These are phyloP conservation scores for Platerodrilus igneus DNA, from an alignment of 2,888 invertebrate species.

Conservation along the genomic window DNA sequence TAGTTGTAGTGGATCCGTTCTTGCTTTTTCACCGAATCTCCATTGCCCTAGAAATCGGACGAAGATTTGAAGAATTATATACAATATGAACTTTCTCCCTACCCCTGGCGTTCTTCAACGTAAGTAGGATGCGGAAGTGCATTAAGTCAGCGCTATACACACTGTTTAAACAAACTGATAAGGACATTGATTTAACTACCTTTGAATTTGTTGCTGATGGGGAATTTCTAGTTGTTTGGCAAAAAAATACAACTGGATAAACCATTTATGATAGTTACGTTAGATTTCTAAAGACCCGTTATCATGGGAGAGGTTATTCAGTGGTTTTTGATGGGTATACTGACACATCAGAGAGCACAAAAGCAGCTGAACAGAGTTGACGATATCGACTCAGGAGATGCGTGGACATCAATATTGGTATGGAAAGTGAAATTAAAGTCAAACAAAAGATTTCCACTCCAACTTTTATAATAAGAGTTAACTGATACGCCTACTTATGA, in stretches of 20 bases:
- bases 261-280: conserved; percentile 6
- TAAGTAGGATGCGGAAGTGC: too few species aligned
- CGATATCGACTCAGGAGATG: conserved; percentile 1
- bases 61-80: too few species aligned
- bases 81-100: too few species aligned
- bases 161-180: too few species aligned
- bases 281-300: conserved; percentile 2
- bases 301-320: conserved; percentile 4
- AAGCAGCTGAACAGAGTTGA: conserved; percentile 1
- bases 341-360: conserved; percentile 3
- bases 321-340: conserved; percentile 8
- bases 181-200: too few species aligned
- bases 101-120: too few species aligned
- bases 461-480: conserved; percentile 6
- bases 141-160: too few species aligned
- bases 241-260: too few species aligned
- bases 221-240: too few species aligned
- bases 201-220: too few species aligned
- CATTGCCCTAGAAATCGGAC: too few species aligned
- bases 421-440: conserved; percentile 1
- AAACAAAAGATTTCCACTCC: conserved; percentile 1
- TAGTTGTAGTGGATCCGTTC: not conserved
- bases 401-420: not conserved
- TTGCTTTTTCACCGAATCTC: conserved; percentile 1
- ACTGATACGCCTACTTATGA: too few species aligned